Evolutionary conservation across 1,140 invertebrate species (phyloP), one percentile per base, ranked within the genome.

Genomic region (Potamilus streckersoni): DNA sequence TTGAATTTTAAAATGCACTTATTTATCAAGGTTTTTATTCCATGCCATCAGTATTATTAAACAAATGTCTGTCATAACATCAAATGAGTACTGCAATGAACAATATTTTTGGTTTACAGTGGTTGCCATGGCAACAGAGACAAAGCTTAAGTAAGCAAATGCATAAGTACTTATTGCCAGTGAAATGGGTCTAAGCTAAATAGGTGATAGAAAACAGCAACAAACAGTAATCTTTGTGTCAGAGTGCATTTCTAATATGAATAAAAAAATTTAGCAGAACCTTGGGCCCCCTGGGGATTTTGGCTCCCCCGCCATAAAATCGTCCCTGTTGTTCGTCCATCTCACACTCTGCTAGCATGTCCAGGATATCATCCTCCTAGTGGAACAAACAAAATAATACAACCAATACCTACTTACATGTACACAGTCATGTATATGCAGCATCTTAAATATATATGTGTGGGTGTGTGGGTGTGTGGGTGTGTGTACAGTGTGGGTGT

Each of bases 301-400:
- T 80, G 19, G 76, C 80, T 19, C 75, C 77, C 49, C 66, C 69
- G 64, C 71, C 79, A 59, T 74, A 56, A 13, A 69, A 72, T 74
- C 72, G 81, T 13, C 82, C 83, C 27, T 84, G 82, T 76, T 76
- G 83, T 66, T 89, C 88, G 75, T 88, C 88, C 14, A 82, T 81
- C 75, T 89, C 87, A 85, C 86, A 88, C 69, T 89, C 87, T 58
- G 86, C 85, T 73, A 89, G 77, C 86, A 88, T 85, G 76, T 89
- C 88, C 67, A 88, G 68, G 55, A 89, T 77, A 60, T 89, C 87
- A 19, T 85, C 85, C 69, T 89, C 88, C 88, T 89, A 73, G 55
- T 72, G 73, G 59, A 67, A 69, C 57, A 74, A 17, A 31, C 31
- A 59, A 17, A 49, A 49, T 11, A 49, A 49, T 49, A 49, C 38